Base-by-base conservation (phyloP, 2,113 vertebrate species). In the Gnathonemus echidnorhynchus region DNA sequence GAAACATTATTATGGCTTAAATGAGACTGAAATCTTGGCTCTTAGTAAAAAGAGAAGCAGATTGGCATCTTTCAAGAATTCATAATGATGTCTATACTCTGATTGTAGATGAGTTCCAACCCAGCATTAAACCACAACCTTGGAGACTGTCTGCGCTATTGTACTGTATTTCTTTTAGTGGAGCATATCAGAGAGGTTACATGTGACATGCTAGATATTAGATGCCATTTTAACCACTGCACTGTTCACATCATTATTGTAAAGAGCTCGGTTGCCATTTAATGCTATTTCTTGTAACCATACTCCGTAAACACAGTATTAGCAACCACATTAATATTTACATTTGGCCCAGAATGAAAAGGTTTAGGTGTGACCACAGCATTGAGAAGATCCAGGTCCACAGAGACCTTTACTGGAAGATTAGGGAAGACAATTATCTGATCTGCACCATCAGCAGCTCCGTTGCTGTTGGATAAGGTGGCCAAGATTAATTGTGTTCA, bases 401-500 rank as follows among this genome's bases (percentile, higher is more conserved):
- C 35, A 39, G 52, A 52, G 50, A 85, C 49, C 21, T 53, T 58
- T 89, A 85, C 39, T 11, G 39, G 49, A 35, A 85, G 77, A 84
- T 84, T 56, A 89, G 77, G 77, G 74, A 85, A 52, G 74, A 85
- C 89, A 84, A 21, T 89, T 89, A 86, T 49, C 89, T 58, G 50
- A 85, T 48, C 89, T 58, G 50, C 11, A 39, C 50, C 50, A 89
- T 31, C 89, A 85, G 50, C 42, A 52, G 52, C 74, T 86, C 53
- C n/a, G 58, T 46, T 39, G 48, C 77, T 56, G 35, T 46, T 74
- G 3, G 7, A 48, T 89, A 45, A 31, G 15, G 77, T 35, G 17
- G 70, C 50, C 50, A 31, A n/a, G n/a, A 66, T 70, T 89, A 31
- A 24, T 42, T 46, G 62, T 0, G 1, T 70, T 83, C 48, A 52